Evolutionary conservation across 2,113 vertebrate genomes (phyloP).

Genomic region (Octodon degus): DNA sequence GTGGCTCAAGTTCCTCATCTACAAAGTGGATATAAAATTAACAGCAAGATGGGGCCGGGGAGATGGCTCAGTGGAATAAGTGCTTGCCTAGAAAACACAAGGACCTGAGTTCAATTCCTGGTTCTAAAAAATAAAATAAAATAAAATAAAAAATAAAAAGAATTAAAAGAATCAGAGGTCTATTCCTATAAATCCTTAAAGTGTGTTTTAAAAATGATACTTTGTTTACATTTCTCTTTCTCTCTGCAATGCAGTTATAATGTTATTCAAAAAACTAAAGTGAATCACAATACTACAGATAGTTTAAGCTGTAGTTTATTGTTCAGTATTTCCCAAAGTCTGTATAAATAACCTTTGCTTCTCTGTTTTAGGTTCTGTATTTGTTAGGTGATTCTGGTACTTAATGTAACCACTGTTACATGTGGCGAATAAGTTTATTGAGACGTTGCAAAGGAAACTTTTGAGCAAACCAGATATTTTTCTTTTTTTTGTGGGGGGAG

Average conservation of each 20-base stretch:
- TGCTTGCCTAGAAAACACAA: too few species aligned
- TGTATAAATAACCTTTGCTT: constrained; percentile 76
- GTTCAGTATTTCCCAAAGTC: constrained; percentile 13
- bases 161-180: neutral
- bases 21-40: neutral
- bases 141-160: too few species aligned
- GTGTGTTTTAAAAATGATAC: neutral
- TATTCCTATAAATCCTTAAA: neutral
- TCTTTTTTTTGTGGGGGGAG: neutral
- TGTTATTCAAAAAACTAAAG: constrained; percentile 31
- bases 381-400: constrained; percentile 65
- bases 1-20: neutral
- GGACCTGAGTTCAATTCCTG: too few species aligned
- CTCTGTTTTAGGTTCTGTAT: constrained; percentile 74
- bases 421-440: neutral
- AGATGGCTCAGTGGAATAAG: too few species aligned
- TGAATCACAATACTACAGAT: neutral
- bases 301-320: neutral
- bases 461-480: neutral
- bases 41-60: neutral
- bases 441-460: neutral
- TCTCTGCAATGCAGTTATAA: neutral
- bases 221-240: constrained; percentile 37
- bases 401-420: neutral
- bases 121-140: too few species aligned